Percentiles rank a stretch among this genome's conserved stretches.
Conservation (phyloP, 2,113 vertebrate species). For the Oenanthe oenanthe region DNA sequence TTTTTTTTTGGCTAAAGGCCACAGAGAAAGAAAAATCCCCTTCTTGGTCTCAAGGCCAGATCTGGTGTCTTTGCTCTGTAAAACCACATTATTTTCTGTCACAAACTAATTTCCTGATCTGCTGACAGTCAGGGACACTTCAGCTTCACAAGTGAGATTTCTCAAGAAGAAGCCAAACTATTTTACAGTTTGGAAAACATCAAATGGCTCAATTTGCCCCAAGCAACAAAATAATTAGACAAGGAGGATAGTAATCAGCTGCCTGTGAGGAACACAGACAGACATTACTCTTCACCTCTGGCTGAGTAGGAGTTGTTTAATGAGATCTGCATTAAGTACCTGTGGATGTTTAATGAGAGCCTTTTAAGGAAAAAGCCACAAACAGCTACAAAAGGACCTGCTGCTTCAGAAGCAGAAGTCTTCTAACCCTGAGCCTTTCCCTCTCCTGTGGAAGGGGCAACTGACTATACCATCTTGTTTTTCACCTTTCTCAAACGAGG, state of each 20-base stretch:
- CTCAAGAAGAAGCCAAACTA: neutral
- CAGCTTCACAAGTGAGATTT: neutral
- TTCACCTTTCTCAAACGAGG: neutral
- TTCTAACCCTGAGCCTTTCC: neutral
- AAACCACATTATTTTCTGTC: neutral
- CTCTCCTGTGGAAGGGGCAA: neutral
- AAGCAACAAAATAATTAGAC: constrained; percentile 1
- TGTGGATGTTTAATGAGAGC: neutral
- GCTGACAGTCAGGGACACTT: neutral
- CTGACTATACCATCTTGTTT: neutral
- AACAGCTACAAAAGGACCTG: neutral
- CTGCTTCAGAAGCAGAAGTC: neutral
- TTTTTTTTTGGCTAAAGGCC: neutral
- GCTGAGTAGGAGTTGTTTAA: constrained; percentile 19
- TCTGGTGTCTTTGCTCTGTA: neutral
- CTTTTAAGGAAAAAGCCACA: constrained; percentile 37
- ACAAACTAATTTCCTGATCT: neutral
- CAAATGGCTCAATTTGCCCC: neutral
- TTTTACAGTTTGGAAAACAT: neutral
- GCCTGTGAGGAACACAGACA: constrained; percentile 31
- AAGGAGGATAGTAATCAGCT: neutral
- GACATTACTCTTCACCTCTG: constrained; percentile 34
- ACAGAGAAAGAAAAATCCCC: neutral
- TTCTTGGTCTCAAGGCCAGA: neutral
- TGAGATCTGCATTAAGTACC: neutral